Base-by-base conservation (phyloP, 2,888 invertebrate species). In the Diplolepis rosae region DNA sequence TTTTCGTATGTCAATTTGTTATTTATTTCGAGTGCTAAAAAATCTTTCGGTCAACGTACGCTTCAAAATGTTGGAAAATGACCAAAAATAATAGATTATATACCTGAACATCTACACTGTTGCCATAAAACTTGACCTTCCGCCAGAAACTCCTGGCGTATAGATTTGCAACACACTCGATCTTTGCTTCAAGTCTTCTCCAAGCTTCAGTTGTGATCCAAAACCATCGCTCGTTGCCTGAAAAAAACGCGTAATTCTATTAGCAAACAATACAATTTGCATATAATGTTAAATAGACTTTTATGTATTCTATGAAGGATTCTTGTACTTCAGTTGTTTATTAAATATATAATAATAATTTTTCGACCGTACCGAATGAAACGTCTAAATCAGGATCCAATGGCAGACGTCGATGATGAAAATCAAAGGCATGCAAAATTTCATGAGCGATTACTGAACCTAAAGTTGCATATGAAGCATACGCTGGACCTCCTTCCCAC, bases 371-470 rank as follows among this genome's bases (percentile, higher is more conserved):
- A 35, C 56, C 13, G n/a, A 11, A 18, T 11, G 30, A 52, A 15
- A 61, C n/a, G 9, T 61, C 61, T 24, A 39, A 24, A 56, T 88
- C 84, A 1, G 85, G 86, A 80, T 89, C 88, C 66, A 88, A 82
- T 7, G 84, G 84, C 72, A 87, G 74, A 72, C 83, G 80, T 68
- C 83, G 82, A 70, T 83, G 83, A 76, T 88, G 84, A 45, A 87
- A 84, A 80, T 91, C 91, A 72, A 91, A 89, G 11, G 89, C 90
- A 76, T 91, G 91, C 18, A 91, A 85, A 45, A 90, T 89, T 80
- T 91, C 91, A 78, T 91, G 91, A 27, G 89, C 89, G 65, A 91
- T 87, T 45, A 90, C 89, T 30, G 90, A 88, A 9, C 90, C 91
- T 15, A 90, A 82, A 1, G 90, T 90, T 1, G 90, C 90, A 76